Percentiles rank a stretch among this genome's conserved stretches.
Evolutionary conservation across 2,797 vertebrate species (phyloP).

Genomic region (Botia almorhae): DNA sequence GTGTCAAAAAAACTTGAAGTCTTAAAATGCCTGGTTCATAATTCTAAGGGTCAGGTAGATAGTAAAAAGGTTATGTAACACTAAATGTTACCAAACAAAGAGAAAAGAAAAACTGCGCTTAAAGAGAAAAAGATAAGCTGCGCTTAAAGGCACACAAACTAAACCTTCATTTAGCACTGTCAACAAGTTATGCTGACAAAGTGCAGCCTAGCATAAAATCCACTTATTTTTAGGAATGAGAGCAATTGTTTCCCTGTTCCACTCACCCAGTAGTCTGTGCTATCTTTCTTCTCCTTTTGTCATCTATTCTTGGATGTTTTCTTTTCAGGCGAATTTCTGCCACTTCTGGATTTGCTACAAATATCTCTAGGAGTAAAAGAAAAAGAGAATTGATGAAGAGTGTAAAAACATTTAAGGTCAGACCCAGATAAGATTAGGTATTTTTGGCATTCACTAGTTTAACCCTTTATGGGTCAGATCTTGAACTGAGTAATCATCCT

Average conservation of each 20-base stretch:
- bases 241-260: conserved; percentile 49
- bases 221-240: conserved; percentile 20
- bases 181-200: conserved; percentile 26
- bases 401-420: neutral
- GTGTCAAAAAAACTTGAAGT: too few relatives aligned
- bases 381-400: conserved; percentile 30
- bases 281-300: conserved; percentile 37
- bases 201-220: conserved; percentile 18
- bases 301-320: conserved; percentile 49
- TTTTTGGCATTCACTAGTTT: neutral
- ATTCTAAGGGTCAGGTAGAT: too few relatives aligned
- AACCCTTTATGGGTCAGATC: neutral
- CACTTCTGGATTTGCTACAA: conserved; percentile 38
- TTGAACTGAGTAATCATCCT: too few relatives aligned
- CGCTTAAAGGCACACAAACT: neutral
- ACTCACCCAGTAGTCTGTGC: conserved; percentile 16
- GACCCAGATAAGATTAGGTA: neutral
- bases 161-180: conserved; percentile 4
- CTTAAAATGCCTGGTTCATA: too few relatives aligned
- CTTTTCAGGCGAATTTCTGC: conserved; percentile 46
- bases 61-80: too few relatives aligned
- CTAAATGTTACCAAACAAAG: neutral
- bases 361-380: conserved; percentile 23
- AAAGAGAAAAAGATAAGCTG: too few relatives aligned
- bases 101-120: neutral